Evolutionary conservation across 1,140 invertebrate species (phyloP).

Genomic region (Dendrolimus punctatus): DNA sequence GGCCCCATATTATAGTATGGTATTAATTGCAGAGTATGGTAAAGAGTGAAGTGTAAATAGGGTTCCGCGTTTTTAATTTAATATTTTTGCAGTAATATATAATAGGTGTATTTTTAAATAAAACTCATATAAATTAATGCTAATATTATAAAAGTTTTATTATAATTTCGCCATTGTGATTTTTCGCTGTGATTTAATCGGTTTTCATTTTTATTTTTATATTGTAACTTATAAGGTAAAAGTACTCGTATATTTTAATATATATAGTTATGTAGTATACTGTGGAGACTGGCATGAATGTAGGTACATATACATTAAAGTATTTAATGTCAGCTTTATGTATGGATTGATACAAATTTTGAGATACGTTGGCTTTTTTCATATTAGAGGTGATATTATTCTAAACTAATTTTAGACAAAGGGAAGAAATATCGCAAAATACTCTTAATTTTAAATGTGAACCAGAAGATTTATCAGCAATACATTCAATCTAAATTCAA

Average conservation of each 20-base stretch:
- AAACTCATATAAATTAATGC: too few species aligned
- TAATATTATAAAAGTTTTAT: constrained; percentile 2
- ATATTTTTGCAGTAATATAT: neutral
- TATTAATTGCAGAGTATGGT: neutral
- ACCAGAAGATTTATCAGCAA: too few species aligned
- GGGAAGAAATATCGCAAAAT: too few species aligned
- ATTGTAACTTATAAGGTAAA: constrained; percentile 11
- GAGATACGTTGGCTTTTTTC: too few species aligned
- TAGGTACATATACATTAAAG: too few species aligned
- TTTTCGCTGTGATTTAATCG: constrained; percentile 28
- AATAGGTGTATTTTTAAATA: too few species aligned
- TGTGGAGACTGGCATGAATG: constrained; percentile 42
- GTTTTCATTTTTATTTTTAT: constrained; percentile 16
- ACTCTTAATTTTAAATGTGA: too few species aligned
- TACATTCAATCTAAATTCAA: too few species aligned
- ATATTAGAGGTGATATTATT: too few species aligned
- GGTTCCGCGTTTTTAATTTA: constrained; percentile 15
- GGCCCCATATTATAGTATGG: constrained; percentile 7
- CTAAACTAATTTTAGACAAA: too few species aligned
- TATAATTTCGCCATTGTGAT: constrained; percentile 20
- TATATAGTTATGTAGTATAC: constrained; percentile 19
- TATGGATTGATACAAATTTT: too few species aligned
- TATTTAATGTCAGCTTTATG: too few species aligned
- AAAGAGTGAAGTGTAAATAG: neutral
- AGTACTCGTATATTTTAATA: constrained; percentile 31